Evolutionary conservation across 2,888 invertebrate species (phyloP).

Genomic region (Apotomis capreana): DNA sequence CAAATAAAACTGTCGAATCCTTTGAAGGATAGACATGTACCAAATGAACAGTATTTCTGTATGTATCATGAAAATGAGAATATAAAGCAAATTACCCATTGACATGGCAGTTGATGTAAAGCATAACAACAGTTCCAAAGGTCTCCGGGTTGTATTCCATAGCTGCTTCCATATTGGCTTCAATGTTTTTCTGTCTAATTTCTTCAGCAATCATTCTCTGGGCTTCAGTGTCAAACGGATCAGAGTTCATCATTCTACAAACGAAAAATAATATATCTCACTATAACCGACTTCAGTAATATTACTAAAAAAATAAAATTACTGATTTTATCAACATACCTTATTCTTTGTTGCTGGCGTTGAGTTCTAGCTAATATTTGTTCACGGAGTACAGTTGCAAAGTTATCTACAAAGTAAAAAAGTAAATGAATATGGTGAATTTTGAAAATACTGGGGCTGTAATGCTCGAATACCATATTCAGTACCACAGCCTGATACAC

Average conservation of each 20-base stretch:
- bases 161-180: constrained; percentile 99
- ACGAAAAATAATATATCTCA: constrained; percentile 41
- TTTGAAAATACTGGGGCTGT: too few species aligned
- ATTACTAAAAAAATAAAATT: neutral
- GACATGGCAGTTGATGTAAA: constrained; percentile 98
- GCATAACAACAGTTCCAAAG: constrained; percentile 98
- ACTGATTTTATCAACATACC: constrained; percentile 48
- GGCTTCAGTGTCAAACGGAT: constrained; percentile 98
- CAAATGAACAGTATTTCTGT: neutral
- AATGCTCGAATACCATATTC: neutral
- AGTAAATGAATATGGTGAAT: constrained; percentile 33
- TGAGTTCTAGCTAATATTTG: constrained; percentile 92
- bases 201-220: constrained; percentile 98
- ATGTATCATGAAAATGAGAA: neutral
- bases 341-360: constrained; percentile 90
- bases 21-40: too few species aligned
- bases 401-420: constrained; percentile 85
- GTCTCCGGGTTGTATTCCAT: constrained; percentile 99
- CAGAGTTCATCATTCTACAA: constrained; percentile 92
- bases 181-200: constrained; percentile 97
- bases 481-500: too few species aligned
- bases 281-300: neutral
- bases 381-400: constrained; percentile 90
- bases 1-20: too few species aligned
- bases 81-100: constrained; percentile 86